Base-by-base conservation (phyloP, 2,113 vertebrate species). In the Ivindomyrus marchei region DNA sequence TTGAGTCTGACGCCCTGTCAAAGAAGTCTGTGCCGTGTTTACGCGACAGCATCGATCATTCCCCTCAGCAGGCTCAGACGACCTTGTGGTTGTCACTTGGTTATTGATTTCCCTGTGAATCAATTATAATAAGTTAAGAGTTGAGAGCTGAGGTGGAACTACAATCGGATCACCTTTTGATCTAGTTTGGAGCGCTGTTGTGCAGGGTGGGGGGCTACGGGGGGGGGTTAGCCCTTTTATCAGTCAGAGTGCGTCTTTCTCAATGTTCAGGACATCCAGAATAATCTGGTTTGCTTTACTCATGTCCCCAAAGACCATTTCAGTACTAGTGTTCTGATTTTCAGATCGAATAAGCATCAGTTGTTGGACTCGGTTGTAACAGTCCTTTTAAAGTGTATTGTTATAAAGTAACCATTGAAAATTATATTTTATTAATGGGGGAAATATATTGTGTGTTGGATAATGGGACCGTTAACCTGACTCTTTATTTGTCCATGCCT, bases 301-400 rank as follows among this genome's bases (percentile, higher is more conserved):
- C 89, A 74, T 36, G 50, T 92, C 90, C 89, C 89, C 89, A 92
- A 93, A 92, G 85, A 90, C 70, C 3, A 80, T 90, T 94, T 94
- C 91, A 94, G 93, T 93, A 94, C 94, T 93, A 92, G 93, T 92
- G 90, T 92, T 87, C 39, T 87, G 19, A 45, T 87, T 53, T 66
- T 90, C 49, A 52, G 27, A 47, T 84, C 89, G 47, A 90, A 53
- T n/a, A 39, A 46, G n/a, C n/a, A 91, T 91, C 89, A 89, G 90
- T 91, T 91, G 9, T 70, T 46, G 21, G 91, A 90, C 90, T 87
- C 1, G 6, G 27, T 87, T 58, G 2, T 53, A 19, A 87, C 50
- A 39, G 62, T 87, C 66, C 45, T 74, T 70, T 77, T 15, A 77
- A 89, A 49, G 36, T 80, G 45, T 85, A 84, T 46, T 84, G 42